Base-by-base conservation (phyloP, 1,140 invertebrate species). In the Neocloeon triangulifer region DNA sequence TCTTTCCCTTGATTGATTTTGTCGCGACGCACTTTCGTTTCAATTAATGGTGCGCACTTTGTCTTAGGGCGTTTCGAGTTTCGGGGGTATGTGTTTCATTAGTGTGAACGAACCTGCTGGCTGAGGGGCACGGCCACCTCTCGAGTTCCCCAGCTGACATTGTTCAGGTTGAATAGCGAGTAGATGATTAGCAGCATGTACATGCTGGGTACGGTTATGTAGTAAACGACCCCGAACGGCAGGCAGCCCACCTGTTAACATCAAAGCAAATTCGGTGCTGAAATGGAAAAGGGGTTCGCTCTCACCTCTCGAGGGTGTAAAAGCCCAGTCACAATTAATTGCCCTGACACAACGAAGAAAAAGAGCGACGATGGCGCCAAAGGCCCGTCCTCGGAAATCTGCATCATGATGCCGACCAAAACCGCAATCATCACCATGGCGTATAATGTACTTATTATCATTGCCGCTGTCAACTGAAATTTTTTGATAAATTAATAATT, bases 341-440 rank as follows among this genome's bases (percentile, higher is more conserved):
- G 64, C 0, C 47, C 49, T 0, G 62, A 55, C 5, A 74, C 59
- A 3, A 61, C 43, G 1, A 76, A 58, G 25, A 81, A 71, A 44
- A 86, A 78, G 4, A 86, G 56, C 18, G 75, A 75, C 1, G 73
- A 73, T 0, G 81, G 81, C 1, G 79, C 74, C 7, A 75, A 35
- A 42, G 67, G 64, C 6, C 81, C 80, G 46, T 86, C 79, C 36
- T 77, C 63, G 1, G 66, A 51, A 33, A 86, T 75, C 53, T 86
- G 78, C 2, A 86, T 51, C 19, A 69, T 61, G 32, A 84, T 78
- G 32, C 82, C 85, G 12, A 95, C 75, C 4, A 92, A 56, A 1
- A 94, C 89, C 18, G 88, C 69, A 54, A 91, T 73, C 89, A 95
- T 95, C 2, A 92, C 58, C 38, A 95, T 59, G 0, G 76, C 77